Evolutionary conservation across 2,797 vertebrate species (phyloP), one percentile per base, ranked within the genome.

Genomic region (Spondyliosoma cantharus): DNA sequence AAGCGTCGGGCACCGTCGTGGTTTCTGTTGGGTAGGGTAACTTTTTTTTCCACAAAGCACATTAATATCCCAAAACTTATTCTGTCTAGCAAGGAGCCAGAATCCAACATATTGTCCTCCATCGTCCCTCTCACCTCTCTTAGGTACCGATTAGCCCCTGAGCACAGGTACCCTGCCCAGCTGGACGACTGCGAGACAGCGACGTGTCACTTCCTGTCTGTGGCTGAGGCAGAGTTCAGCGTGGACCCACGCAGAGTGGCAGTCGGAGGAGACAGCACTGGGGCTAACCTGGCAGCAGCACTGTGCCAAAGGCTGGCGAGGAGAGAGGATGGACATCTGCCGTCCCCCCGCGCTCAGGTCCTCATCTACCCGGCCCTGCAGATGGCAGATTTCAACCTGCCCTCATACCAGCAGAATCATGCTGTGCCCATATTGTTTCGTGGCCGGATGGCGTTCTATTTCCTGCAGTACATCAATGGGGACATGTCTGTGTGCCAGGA

Each of bases 371-470:
- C 96, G 0, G 69, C 60, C 2, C 85, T 97, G 63, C 97, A 98
- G 86, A 80, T 66, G 76, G 57, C 95, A 52, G 91, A 97, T 78
- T 95, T 97, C n/a, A 90, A 94, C 90, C 86, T 96, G 86, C 97
- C 96, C 64, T 97, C 96, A 20, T 95, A 96, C 62, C 94, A 95
- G 90, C 95, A 96, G 87, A 97, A 97, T 63, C 78, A 79, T 0
- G 74, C 86, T 1, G 75, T 95, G 64, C 96, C 96, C 20, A 0
- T 96, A 88, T 91, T 97, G 86, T 92, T 88, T 24, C 90, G 72
- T 62, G 74, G 86, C 45, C 81, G 93, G 9, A 32, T 49, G 5
- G 16, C 91, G 0, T 85, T 86, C 90, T 92, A 95, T 81, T 94
- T 87, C 43, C 75, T 93, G 49, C 90, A 89, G 61, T 96, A 96